Base-by-base conservation (phyloP, 2,797 vertebrate genomes). In the Hozukius guyotensis region DNA sequence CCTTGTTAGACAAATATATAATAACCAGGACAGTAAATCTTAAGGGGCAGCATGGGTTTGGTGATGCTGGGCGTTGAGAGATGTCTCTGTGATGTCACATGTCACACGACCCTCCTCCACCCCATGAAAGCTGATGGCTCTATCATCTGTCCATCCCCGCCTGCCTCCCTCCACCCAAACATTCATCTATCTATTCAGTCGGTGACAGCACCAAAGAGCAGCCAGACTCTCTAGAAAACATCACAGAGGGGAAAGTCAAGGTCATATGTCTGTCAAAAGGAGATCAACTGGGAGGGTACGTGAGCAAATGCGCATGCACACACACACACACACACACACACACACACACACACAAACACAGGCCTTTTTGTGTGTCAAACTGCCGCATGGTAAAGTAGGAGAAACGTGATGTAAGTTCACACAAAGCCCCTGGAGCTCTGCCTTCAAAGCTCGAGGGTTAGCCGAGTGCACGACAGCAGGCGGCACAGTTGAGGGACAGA, bases 91-190 rank as follows among this genome's bases (percentile, higher is more conserved):
- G 81, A 91, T 87, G 90, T 90, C 86, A 89, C 89, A 87, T 90
- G 83, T 90, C 88, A 87, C 72, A 5, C 60, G 68, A 61, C 53
- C 86, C 73, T 73, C 75, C 73, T 82, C 86, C 81, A 38, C 63
- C 82, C 83, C 88, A 59, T 86, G 84, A 88, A 90, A 87, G 90
- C 86, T 94, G 92, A 94, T 90, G 89, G 79, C 90, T 95, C 91
- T 87, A 94, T 95, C 92, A 90, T 93, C 84, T 88, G 90, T 90
- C 87, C 83, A 78, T 89, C 78, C 42, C 72, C 59, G 60, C 27
- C 87, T 76, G 76, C 77, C 72, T 73, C 31, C 80, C 85, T 90
- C 89, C 93, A 83, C 90, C 89, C 90, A 85, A 88, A 92, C 88
- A 89, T 92, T 80, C 87, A 92, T 93, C 89, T 84, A 79, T 92